Conservation (phyloP, 1,140 invertebrate species). For the Parasteatoda tepidariorum region DNA sequence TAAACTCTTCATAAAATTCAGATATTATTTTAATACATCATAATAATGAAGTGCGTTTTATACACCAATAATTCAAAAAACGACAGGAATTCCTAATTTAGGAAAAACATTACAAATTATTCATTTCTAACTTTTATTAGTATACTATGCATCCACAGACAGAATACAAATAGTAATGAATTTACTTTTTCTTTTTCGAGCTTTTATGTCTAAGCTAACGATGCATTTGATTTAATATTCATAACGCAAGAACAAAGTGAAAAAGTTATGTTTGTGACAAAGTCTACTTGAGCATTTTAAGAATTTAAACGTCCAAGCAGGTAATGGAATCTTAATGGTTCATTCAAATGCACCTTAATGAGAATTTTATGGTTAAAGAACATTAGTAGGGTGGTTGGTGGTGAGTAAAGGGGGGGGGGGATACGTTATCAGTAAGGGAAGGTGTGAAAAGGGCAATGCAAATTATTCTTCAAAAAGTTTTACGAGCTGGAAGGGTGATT, state of each 20-base stretch:
- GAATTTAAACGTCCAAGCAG: background rate
- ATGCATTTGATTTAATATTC: background rate
- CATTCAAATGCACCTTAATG: constrained; percentile 31
- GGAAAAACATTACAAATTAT: too few species aligned
- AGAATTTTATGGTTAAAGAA: constrained; percentile 38
- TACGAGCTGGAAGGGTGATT: constrained; percentile 15
- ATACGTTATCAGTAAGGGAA: background rate
- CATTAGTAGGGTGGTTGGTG: background rate
- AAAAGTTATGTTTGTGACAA: background rate
- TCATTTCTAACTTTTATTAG: too few species aligned
- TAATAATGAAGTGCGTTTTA: too few species aligned
- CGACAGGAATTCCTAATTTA: too few species aligned
- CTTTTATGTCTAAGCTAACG: background rate
- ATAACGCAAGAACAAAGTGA: background rate
- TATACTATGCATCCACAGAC: too few species aligned
- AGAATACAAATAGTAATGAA: too few species aligned
- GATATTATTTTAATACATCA: too few species aligned
- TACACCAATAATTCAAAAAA: too few species aligned
- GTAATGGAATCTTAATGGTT: constrained; percentile 54
- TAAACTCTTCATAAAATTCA: too few species aligned
- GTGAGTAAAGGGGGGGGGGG: background rate
- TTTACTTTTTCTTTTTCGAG: background rate
- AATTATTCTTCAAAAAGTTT: background rate
- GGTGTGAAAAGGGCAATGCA: constrained; percentile 33
- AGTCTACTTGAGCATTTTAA: background rate